Evolutionary conservation across 2,113 vertebrate genomes (phyloP), one percentile per base, ranked within the genome.

Genomic region (Oryzias javanicus): DNA sequence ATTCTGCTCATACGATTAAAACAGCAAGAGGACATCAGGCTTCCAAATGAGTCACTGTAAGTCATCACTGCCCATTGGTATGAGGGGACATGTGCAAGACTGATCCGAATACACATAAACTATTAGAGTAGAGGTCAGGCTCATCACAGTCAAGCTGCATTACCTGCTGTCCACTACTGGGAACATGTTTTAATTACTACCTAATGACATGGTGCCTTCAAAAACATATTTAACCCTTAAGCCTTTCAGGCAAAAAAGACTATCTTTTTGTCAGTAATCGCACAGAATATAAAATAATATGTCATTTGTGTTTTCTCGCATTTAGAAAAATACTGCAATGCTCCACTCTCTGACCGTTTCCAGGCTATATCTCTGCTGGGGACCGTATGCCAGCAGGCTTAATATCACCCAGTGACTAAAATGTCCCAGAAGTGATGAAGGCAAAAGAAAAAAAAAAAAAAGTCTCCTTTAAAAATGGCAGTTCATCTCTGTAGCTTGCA

Each of bases 51-150:
- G 58, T 55, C 5, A 3, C 49, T 68, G 53, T 17, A 67, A 73
- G 72, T 84, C 55, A 72, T 20, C 27, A 57, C 18, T 12, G 45
- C 42, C 15, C 44, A 59, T 42, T 41, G 40, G 18, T 52, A 60
- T 67, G 59, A 65, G 49, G 22, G 50, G 65, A 55, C 19, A 51
- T 57, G 53, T 50, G 40, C 53, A 52, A 27, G 59, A 40, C 58
- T 42, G 12, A 47, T 47, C 48, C 61, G 74, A 80, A 81, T 78
- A 60, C 72, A 51, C 67, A 71, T 76, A 51, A 69, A 68, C 55
- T n/a, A 58, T 63, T 19, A 62, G 56, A 58, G 44, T 46, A 50
- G 52, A 45, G 41, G 55, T 42, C 42, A 61, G 62, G 1, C 65
- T 60, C 70, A 54, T 61, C 19, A 20, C 40, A 49, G 55, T 66